Evolutionary conservation across 2,888 invertebrate genomes (phyloP).

Genomic region (Cantharis lateralis): DNA sequence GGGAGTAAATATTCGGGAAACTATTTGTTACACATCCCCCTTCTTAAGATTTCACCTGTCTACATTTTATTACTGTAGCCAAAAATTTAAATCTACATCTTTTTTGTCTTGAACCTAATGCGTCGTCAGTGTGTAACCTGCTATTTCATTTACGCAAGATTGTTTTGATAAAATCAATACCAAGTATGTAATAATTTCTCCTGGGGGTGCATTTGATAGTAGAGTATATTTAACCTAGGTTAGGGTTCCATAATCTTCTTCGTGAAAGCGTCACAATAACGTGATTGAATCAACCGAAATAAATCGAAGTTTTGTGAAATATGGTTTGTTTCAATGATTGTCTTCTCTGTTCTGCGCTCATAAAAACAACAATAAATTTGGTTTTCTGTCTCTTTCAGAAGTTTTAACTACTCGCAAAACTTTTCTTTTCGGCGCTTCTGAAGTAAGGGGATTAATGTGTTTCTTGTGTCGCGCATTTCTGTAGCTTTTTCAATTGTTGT

Average conservation of each 20-base stretch:
- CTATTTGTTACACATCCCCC: background rate
- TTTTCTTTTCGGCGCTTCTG: background rate
- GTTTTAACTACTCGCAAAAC: background rate
- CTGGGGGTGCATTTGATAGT: background rate
- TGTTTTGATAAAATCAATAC: background rate
- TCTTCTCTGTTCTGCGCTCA: background rate
- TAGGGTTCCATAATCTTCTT: background rate
- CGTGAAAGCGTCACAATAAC: background rate
- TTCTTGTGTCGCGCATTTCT: background rate
- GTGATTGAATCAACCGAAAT: background rate
- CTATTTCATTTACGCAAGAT: background rate
- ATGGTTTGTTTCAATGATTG: background rate
- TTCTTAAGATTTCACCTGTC: background rate
- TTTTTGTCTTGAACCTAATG: background rate
- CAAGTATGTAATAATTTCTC: background rate
- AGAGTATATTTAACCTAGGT: background rate
- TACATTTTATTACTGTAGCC: background rate
- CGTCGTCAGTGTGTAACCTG: background rate
- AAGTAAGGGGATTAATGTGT: background rate
- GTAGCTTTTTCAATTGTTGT: background rate
- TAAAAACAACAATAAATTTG: background rate
- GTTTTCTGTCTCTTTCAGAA: background rate
- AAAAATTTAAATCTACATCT: background rate
- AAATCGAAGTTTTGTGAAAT: background rate
- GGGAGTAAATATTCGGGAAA: background rate